phyloP scores from a whole-genome alignment of 2,888 invertebrate genomes.

The Drosophila mettleri region DNA sequence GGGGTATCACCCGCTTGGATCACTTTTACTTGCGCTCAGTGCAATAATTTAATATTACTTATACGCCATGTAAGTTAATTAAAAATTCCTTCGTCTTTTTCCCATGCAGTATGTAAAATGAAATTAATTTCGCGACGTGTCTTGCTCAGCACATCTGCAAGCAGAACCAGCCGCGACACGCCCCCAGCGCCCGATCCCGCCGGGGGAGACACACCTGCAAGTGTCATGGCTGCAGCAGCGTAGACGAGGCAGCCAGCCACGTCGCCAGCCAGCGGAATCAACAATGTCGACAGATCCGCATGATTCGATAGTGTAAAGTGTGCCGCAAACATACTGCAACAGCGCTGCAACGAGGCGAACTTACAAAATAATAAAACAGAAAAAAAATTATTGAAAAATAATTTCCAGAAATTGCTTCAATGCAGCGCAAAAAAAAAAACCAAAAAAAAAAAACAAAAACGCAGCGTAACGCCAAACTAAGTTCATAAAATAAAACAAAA shows the following conservation, averaged over 20 bases:
- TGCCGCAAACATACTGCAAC: constrained; percentile 59
- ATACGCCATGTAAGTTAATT: constrained; percentile 81
- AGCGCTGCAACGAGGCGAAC: constrained; percentile 16
- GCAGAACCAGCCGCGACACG: constrained; percentile 49
- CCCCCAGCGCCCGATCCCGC: constrained; percentile 20
- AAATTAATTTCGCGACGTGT: constrained; percentile 78
- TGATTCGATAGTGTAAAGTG: constrained; percentile 78
- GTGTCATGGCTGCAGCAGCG: constrained; percentile 49
- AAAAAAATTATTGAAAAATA: constrained; percentile 54
- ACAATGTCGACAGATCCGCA: constrained; percentile 54
- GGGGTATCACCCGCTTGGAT: background rate
- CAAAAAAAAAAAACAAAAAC: constrained; percentile 10
- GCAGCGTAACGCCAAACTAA: constrained; percentile 20
- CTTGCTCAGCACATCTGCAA: constrained; percentile 61
- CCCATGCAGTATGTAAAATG: constrained; percentile 60
- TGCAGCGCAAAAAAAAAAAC: constrained; percentile 39
- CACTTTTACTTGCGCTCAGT: constrained; percentile 8
- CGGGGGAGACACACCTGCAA: constrained; percentile 52
- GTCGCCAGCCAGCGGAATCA: constrained; percentile 19
- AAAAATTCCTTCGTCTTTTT: constrained; percentile 75
- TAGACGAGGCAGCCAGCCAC: constrained; percentile 26
- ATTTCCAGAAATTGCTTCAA: constrained; percentile 73
- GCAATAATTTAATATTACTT: constrained; percentile 72
- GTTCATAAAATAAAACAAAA: background rate
- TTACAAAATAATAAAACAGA: constrained; percentile 12